Conservation (phyloP, 2,113 vertebrate genomes). For the Protobothrops flavoviridis region DNA sequence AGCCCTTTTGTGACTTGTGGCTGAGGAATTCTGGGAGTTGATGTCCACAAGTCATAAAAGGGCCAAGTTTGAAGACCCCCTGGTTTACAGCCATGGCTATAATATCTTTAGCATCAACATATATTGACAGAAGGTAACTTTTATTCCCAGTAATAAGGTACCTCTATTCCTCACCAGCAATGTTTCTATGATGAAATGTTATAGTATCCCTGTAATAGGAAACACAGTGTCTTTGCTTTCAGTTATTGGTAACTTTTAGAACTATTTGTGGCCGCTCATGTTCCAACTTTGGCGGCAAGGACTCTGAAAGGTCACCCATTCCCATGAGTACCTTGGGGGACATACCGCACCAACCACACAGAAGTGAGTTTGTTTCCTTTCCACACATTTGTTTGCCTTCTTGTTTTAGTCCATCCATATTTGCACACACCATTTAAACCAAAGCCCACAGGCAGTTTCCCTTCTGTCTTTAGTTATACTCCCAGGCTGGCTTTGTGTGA, state of each 20-base stretch:
- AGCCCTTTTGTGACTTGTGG: no score
- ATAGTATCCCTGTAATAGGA: neutral
- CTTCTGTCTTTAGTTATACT: conserved; percentile 15
- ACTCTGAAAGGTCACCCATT: conserved; percentile 3
- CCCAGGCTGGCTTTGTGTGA: conserved; percentile 25
- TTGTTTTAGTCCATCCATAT: conserved; percentile 8
- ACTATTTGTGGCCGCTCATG: neutral
- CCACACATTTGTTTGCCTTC: conserved; percentile 15
- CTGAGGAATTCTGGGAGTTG: no score
- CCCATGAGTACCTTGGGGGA: neutral
- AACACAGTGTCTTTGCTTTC: neutral
- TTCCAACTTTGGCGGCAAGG: conserved; percentile 13
- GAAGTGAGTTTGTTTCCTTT: neutral
- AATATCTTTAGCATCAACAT: neutral
- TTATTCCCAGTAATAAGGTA: neutral
- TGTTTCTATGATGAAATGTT: neutral
- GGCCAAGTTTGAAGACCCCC: no score
- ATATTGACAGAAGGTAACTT: neutral
- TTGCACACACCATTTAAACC: conserved; percentile 9
- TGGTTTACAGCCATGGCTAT: neutral
- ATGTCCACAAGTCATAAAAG: no score
- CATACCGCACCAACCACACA: neutral
- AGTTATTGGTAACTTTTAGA: neutral
- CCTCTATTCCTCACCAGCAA: neutral
- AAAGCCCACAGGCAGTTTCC: conserved; percentile 17